Evolutionary conservation across 2,888 invertebrate genomes (phyloP).

Genomic region (Eueremaeus valkanovi): DNA sequence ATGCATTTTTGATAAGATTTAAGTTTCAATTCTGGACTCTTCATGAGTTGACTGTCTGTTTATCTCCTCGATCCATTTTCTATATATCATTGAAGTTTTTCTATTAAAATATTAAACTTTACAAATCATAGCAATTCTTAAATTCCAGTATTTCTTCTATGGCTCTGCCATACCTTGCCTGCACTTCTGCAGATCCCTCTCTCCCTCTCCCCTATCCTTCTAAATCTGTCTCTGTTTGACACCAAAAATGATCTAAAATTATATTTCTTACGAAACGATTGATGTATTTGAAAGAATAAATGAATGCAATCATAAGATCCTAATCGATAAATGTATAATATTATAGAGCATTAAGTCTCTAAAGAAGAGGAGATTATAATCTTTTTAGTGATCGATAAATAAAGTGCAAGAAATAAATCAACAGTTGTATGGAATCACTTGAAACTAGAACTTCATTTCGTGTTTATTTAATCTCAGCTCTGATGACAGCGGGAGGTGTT

Average conservation of each 20-base stretch:
- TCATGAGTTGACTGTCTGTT: neutral
- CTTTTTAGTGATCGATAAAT: neutral
- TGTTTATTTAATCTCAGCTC: constrained; percentile 6
- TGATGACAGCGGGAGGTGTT: constrained; percentile 32
- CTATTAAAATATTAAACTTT: neutral
- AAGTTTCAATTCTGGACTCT: neutral
- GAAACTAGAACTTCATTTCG: constrained; percentile 17
- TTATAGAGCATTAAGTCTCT: neutral
- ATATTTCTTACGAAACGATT: neutral
- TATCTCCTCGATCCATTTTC: neutral
- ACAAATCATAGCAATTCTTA: neutral
- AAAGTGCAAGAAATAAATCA: neutral
- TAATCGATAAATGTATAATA: neutral
- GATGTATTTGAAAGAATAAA: neutral
- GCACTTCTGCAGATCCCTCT: too few relatives aligned
- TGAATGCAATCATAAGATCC: neutral
- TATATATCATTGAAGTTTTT: neutral
- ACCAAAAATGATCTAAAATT: neutral
- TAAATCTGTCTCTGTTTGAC: constrained; percentile 3
- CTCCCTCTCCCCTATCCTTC: too few relatives aligned
- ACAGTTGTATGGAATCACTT: neutral
- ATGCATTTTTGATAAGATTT: constrained; percentile 20
- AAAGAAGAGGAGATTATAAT: neutral
- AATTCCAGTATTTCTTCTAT: neutral
- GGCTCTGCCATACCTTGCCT: too few relatives aligned